Base-by-base conservation (phyloP, 35 echinoderm and acorn worm genomes). In the Hemicentrotus pulcherrimus region DNA sequence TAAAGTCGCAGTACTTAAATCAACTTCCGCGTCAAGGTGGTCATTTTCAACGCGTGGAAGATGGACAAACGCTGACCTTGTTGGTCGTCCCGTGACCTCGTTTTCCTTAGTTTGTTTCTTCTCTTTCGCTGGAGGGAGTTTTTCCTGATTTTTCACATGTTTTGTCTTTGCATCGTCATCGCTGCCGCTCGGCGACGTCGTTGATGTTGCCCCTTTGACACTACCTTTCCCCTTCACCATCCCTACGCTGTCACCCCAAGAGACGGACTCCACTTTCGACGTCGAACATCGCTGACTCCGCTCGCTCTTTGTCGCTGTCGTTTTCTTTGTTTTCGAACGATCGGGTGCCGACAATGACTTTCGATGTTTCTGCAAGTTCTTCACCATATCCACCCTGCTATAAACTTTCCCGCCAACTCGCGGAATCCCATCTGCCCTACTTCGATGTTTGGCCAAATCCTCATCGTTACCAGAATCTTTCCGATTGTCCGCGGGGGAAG, bases 381-480 rank as follows among this genome's bases (percentile, higher is more conserved):
- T 93, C 16, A 93, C 91, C 91, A 93, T 48, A 47, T 93, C 91
- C 15, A 93, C 47, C n/a, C 91, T 93, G 91, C 91, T 93, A 28
- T 55, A 93, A 2, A 46, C 48, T 31, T 22, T 22, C 30, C 91
- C 48, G 10, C 91, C 48, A 24, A 31, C 48, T 58, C 91, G 5
- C 28, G n/a, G 91, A 45, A 90, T 16, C 19, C 88, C 88, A 31
- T 47, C 88, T 41, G 9, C 4, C 19, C 9, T 41, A 16, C 15
- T 9, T 90, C 32, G 32, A 19, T 90, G 32, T 47, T 41, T 90
- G 32, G 9, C 88, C 19, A 32, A 31, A 4, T 47, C 88, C 46
- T 90, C 46, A 28, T 90, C 88, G 88, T 90, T 47, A 13, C 88
- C 88, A 32, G 32, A 16, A 24, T 93, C 48, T 33, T 48, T 93